Evolutionary conservation across 2,113 vertebrate genomes (phyloP), one percentile per base, ranked within the genome.

Genomic region (Laticauda laticaudata): DNA sequence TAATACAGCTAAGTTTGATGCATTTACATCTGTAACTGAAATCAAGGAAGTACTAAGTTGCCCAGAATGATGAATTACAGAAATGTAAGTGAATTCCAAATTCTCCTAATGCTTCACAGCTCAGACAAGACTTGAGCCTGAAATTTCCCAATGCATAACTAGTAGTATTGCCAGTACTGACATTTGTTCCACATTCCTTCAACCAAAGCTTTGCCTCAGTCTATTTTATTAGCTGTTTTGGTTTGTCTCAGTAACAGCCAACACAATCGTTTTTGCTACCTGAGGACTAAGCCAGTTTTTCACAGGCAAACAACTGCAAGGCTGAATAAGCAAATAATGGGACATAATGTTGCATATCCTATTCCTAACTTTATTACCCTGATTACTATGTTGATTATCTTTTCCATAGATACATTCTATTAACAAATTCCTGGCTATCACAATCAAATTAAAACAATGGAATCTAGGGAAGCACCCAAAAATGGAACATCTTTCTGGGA

Each of bases 381-480:
- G 89, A 93, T 93, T 93, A 90, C 26, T 61, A 90, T 1, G 1
- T 87, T 54, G 88, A 89, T 87, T 87, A 93, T 86, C 75, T 90
- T 64, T 93, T 93, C 64, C 21, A 90, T 48, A 93, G 75, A 53
- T 92, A 85, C n/a, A 15, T 92, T 85, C 48, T 85, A 89, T 69
- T 48, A 81, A n/a, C 48, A 29, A 87, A 87, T 48, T 86, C 56
- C 91, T 90, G 55, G 23, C 34, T 75, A 93, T 92, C 26, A 93
- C 93, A 89, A 87, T 90, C 93, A 92, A 57, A 75, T 69, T 57
- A 90, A 89, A 89, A 89, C 87, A 69, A 86, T 54, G 87, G 24
- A 56, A 53, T 53, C 54, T 61, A 48, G 61, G 55, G 54, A 34
- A 93, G 69, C 43, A 61, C 92, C 95, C 95, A 56, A 93, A 91